Evolutionary conservation across 2,888 invertebrate species (phyloP), one percentile per base, ranked within the genome.

Genomic region (Philereme vetulata): DNA sequence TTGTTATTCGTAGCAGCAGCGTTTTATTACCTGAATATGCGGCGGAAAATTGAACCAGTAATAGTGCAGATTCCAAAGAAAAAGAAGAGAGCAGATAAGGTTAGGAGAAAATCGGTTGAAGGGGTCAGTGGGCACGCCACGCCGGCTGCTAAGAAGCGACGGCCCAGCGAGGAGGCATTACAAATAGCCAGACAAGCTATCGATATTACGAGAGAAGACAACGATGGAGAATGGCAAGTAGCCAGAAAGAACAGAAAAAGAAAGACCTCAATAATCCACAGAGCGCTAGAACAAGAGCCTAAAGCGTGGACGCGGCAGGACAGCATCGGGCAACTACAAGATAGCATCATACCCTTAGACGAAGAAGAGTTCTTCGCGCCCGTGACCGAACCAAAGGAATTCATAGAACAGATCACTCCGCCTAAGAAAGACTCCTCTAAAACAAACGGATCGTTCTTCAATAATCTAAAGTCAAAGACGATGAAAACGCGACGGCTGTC

Each of bases 151-250:
- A 93, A 93, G 69, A 93, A 93, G 62, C 93, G 95, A 35, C 88
- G 97, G 51, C 96, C 96, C 0, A 97, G 96, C 75, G 96, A 96
- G 72, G 95, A 95, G 75, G 95, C 94, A 0, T 85, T 95, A 76
- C 92, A 93, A 62, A 94, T 94, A 61, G 90, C 92, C 0, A 93
- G 94, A 32, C 93, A 93, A 32, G 94, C 94, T 56, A 83, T 92
- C 38, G 94, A 95, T 51, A 86, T 94, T 33, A 80, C 93, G 21
- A 93, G 93, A 55, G 91, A 92, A 0, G 85, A 85, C 6, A 85
- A 86, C 4, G 85, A 84, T 43, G 93, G 78, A 51, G 93, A 92
- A 72, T 93, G 81, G 93, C 93, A 78, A 65, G 79, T 83, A 33
- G 90, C 86, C 58, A 88, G 84, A 33, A 92, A 88, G 74, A 93